Conservation (phyloP, 2,113 vertebrate species). For the Anhinga rufa region DNA sequence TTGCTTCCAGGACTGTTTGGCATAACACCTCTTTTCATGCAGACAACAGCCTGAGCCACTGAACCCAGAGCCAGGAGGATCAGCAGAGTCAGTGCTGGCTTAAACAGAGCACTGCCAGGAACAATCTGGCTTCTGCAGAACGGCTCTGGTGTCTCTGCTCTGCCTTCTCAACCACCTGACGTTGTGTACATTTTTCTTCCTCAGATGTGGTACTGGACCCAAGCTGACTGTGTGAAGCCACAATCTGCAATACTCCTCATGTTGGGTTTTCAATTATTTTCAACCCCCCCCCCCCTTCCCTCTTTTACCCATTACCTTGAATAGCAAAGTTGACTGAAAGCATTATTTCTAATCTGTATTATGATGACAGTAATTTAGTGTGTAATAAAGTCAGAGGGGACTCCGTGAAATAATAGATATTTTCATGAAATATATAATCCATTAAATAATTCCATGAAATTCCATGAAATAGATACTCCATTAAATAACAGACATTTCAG, state of each 20-base stretch:
- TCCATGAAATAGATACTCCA: too few relatives aligned
- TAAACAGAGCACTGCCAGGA: neutral
- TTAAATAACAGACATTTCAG: too few relatives aligned
- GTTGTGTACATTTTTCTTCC: rapidly evolving
- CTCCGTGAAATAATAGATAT: neutral
- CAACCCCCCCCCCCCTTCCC: neutral
- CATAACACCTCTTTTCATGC: neutral
- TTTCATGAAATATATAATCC: too few relatives aligned
- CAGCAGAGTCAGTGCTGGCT: neutral
- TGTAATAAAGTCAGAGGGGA: neutral
- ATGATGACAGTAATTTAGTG: neutral
- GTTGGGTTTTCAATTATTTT: neutral
- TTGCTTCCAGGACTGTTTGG: neutral
- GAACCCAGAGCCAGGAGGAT: neutral
- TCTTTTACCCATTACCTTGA: neutral
- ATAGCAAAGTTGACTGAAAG: neutral
- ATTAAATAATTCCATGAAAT: too few relatives aligned
- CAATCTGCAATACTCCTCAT: neutral
- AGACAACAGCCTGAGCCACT: neutral
- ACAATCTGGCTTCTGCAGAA: neutral
- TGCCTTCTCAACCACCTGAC: neutral
- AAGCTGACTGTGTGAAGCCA: neutral
- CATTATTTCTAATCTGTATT: neutral
- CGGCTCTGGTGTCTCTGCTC: neutral
- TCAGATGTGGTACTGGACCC: neutral